Evolutionary conservation across 1,140 invertebrate species (phyloP), one percentile per base, ranked within the genome.

Genomic region (Drosophila teissieri): DNA sequence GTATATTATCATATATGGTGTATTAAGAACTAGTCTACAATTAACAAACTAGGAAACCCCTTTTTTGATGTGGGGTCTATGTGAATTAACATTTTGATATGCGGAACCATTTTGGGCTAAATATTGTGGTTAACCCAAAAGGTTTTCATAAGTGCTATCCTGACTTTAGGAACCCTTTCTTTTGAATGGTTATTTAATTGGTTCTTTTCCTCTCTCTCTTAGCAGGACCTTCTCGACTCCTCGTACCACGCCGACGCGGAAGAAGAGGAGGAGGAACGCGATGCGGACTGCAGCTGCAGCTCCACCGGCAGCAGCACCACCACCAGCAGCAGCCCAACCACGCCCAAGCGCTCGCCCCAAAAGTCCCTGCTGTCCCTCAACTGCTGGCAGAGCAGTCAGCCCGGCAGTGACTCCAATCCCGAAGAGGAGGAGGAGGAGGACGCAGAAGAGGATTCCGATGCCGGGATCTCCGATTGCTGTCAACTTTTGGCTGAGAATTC

Each of bases 171-270:
- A 58, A 44, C 60, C 55, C 60, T 22, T 63, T 63, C 19, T 11
- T 19, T 56, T 17, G 61, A 61, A 14, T 45, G n/a, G 31, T 24
- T 17, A 24, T 61, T 36, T 68, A 68, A 68, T 68, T 48, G 49
- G 42, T 31, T 45, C 56, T 75, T 22, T 11, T 31, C 24, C 19
- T 27, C 39, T 34, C 5, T 7, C 11, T 56, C 6, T 10, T 56
- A 91, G 89, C 78, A 90, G 61, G 90, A 91, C 56, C 82, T 91
- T 42, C 78, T 91, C 65, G 89, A 91, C 81, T 91, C 89, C 58
- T 91, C 89, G 54, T 91, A 91, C 70, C 86, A 91, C 7, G 89
- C 89, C 15, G 89, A 91, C 65, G 89, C 57, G 68, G 89, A 91
- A 72, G 78, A 81, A 78, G 85, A 84, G 51, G 88, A 80, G 37